A percentile compares a stretch with the other conserved stretches of the same genome.
phyloP scores from a whole-genome alignment of 2,797 vertebrate genomes.

The Ateles fusciceps region DNA sequence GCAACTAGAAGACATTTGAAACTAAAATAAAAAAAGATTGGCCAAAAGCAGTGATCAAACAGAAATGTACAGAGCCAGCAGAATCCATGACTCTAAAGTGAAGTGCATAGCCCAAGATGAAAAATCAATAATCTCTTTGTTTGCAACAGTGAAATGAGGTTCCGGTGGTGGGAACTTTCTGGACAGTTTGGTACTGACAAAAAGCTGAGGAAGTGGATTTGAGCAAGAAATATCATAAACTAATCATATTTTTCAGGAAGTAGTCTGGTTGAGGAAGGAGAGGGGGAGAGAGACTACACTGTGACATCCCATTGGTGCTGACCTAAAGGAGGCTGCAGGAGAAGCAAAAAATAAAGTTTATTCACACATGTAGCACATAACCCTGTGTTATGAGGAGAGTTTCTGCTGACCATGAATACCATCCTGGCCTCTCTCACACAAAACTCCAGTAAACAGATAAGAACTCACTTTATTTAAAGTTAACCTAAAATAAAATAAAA shows the following conservation, averaged over 20 bases:
- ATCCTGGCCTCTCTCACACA: not conserved
- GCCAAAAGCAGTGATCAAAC: not conserved
- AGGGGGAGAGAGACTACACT: not conserved
- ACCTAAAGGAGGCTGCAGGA: not conserved
- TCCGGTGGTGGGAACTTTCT: not conserved
- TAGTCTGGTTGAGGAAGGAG: not conserved
- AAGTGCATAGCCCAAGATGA: not conserved
- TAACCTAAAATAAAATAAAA: not conserved
- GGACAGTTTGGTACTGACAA: not conserved
- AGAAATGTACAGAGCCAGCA: not conserved
- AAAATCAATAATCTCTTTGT: not conserved
- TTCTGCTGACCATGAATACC: not conserved
- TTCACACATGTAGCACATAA: not conserved
- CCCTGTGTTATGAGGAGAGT: not conserved
- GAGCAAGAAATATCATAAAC: conserved; percentile 43
- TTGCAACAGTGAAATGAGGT: not conserved
- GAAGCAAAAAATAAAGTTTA: not conserved
- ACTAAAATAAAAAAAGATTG: not conserved
- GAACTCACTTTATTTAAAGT: not conserved
- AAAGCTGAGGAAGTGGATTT: conserved; percentile 57
- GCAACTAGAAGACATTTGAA: not conserved
- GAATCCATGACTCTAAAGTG: not conserved
- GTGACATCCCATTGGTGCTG: not conserved
- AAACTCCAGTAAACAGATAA: not conserved
- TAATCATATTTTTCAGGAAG: conserved; percentile 70